phyloP scores from a whole-genome alignment of 1,140 invertebrate genomes.

The Drosophila albomicans region DNA sequence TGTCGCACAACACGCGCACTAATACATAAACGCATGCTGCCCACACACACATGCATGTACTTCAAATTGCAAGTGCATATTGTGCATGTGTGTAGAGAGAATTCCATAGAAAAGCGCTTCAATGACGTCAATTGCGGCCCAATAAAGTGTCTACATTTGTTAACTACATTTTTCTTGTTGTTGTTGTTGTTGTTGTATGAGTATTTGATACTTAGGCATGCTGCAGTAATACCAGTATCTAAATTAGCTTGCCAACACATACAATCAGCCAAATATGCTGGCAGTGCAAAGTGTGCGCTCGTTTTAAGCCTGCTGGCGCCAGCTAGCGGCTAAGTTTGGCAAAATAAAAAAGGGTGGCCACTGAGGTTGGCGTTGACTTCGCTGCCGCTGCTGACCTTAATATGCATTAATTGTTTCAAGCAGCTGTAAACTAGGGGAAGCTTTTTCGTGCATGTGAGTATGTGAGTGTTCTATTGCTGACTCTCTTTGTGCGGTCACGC shows the following conservation, averaged over 20 bases:
- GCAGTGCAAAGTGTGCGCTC: background rate
- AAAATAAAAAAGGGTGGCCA: slow-evolving; percentile 24
- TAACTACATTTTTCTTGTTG: slow-evolving; percentile 30
- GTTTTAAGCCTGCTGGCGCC: slow-evolving; percentile 51
- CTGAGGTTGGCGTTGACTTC: slow-evolving; percentile 20
- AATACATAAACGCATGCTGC: slow-evolving; percentile 61
- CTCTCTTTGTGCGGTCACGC: slow-evolving; percentile 38
- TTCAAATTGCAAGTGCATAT: slow-evolving; percentile 53
- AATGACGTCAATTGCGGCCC: slow-evolving; percentile 72
- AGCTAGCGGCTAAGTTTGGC: slow-evolving; percentile 44
- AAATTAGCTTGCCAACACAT: background rate
- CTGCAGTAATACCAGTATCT: slow-evolving; percentile 5
- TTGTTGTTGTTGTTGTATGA: background rate
- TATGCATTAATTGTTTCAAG: slow-evolving; percentile 75
- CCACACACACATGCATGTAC: slow-evolving; percentile 60
- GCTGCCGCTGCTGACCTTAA: slow-evolving; percentile 62
- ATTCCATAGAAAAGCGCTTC: slow-evolving; percentile 66
- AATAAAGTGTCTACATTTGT: slow-evolving; percentile 55
- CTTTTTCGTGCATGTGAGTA: slow-evolving; percentile 28
- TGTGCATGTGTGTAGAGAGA: slow-evolving; percentile 18
- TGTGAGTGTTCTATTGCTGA: slow-evolving; percentile 55
- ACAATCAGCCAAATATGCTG: background rate
- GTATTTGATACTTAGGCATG: slow-evolving; percentile 6
- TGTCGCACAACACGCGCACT: slow-evolving; percentile 75
- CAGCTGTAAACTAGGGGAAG: slow-evolving; percentile 50